phyloP scores from a whole-genome alignment of 2,797 vertebrate species.

The Halcyon smyrnensis region DNA sequence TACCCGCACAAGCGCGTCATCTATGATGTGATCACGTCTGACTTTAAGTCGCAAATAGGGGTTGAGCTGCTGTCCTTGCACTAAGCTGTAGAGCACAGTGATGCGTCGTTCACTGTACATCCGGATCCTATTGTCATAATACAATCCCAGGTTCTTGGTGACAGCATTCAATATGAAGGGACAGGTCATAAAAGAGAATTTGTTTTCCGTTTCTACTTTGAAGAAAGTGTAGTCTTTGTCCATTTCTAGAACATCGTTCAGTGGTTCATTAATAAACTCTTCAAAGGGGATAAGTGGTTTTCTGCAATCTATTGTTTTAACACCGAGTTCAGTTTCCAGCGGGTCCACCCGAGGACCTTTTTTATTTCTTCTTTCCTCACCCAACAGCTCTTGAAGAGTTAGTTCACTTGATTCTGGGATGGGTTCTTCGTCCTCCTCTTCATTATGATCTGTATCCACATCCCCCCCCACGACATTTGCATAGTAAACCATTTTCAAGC shows the following conservation, averaged over 20 bases:
- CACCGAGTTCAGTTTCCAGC: constrained; percentile 92
- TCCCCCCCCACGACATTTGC: constrained; percentile 93
- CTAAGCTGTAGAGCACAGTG: constrained; percentile 96
- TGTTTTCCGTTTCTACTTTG: constrained; percentile 97
- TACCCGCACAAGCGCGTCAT: constrained; percentile 96
- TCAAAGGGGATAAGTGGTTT: constrained; percentile 94
- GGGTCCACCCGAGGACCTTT: constrained; percentile 93
- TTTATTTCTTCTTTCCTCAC: constrained; percentile 94
- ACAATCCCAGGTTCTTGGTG: constrained; percentile 97
- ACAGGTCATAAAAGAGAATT: constrained; percentile 99
- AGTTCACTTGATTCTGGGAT: constrained; percentile 91
- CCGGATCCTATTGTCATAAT: constrained; percentile 98
- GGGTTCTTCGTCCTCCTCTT: constrained; percentile 95
- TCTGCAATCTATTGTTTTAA: constrained; percentile 90
- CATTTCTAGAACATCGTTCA: constrained; percentile 99
- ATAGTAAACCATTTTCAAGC: constrained; percentile 98
- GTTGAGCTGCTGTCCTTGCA: constrained; percentile 96
- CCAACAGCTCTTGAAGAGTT: constrained; percentile 93
- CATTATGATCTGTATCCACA: constrained; percentile 90
- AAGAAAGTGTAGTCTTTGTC: constrained; percentile 99
- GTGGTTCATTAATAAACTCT: constrained; percentile 95
- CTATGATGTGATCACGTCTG: constrained; percentile 96
- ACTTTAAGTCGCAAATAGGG: constrained; percentile 96
- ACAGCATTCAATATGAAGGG: constrained; percentile 95
- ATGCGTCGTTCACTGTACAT: constrained; percentile 99